A percentile compares a stretch with the other conserved stretches of the same genome.
These are phyloP conservation scores for Apotomis betuletana DNA, from an alignment of 2,888 invertebrate genomes.

Conservation along the genomic window DNA sequence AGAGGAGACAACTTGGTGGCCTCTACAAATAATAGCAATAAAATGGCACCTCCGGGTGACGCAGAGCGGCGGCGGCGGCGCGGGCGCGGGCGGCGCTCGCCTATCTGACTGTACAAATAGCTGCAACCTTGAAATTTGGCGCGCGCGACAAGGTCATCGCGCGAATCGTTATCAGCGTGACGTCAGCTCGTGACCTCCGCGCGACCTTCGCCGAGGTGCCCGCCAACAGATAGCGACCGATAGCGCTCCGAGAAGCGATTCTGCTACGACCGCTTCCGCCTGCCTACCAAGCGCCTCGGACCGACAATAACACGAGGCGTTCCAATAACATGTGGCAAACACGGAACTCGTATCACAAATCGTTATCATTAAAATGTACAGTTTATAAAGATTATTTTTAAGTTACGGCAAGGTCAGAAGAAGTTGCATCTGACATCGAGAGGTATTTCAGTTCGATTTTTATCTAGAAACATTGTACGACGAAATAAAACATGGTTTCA, in stretches of 20 bases:
- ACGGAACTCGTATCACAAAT: slow-evolving; percentile 4
- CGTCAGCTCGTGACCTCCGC: slow-evolving; percentile 79
- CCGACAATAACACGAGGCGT: slow-evolving; percentile 1
- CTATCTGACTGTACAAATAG: slow-evolving; percentile 81
- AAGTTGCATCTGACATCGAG: slow-evolving; percentile 17
- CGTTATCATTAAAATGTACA: neutral
- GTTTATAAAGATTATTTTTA: neutral
- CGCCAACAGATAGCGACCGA: slow-evolving; percentile 76
- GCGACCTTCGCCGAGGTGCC: slow-evolving; percentile 74
- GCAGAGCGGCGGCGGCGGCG: slow-evolving; percentile 54
- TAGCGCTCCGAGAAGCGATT: slow-evolving; percentile 60
- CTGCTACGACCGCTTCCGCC: slow-evolving; percentile 38
- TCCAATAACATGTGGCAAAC: neutral
- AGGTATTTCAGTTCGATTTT: slow-evolving; percentile 10
- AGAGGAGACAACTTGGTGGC: slow-evolving; percentile 61
- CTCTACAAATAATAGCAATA: slow-evolving; percentile 72
- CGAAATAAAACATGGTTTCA: slow-evolving; percentile 47
- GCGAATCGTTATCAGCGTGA: slow-evolving; percentile 83
- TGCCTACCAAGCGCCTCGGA: slow-evolving; percentile 1
- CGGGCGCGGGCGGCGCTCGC: slow-evolving; percentile 53
- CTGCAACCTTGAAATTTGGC: slow-evolving; percentile 81
- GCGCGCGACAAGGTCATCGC: slow-evolving; percentile 81
- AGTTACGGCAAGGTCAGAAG: slow-evolving; percentile 1
- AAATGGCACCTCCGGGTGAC: slow-evolving; percentile 72
- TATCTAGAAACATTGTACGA: slow-evolving; percentile 32